phyloP scores from a whole-genome alignment of 1,140 invertebrate species.

The Hycleus cichorii region DNA sequence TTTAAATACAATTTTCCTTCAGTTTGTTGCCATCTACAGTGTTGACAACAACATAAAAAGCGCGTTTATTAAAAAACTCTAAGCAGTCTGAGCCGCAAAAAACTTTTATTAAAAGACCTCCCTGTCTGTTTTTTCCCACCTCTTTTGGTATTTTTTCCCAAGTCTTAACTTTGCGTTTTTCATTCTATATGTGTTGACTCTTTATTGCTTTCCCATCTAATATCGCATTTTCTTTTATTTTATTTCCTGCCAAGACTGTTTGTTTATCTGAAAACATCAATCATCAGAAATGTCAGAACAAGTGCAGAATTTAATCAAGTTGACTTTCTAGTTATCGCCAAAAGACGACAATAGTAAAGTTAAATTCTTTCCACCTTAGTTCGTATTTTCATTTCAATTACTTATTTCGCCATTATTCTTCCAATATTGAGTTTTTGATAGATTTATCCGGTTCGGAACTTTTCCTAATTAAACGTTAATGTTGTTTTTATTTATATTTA shows the following conservation, averaged over 20 bases:
- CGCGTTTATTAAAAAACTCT: slow-evolving; percentile 33
- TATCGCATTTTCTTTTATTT: slow-evolving; percentile 29
- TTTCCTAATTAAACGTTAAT: no score
- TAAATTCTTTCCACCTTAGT: no score
- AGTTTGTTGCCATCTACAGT: not conserved
- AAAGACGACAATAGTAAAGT: no score
- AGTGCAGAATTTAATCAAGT: slow-evolving; percentile 34
- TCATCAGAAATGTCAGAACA: slow-evolving; percentile 30
- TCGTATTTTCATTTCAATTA: no score
- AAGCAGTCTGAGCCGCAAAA: slow-evolving; percentile 30
- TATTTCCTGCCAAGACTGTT: slow-evolving; percentile 25
- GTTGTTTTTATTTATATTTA: no score
- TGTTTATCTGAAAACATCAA: slow-evolving; percentile 35
- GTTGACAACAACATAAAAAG: slow-evolving; percentile 15
- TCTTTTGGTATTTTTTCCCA: not conserved
- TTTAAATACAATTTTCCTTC: no score
- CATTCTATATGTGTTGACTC: not conserved
- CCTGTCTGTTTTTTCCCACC: not conserved
- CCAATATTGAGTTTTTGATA: no score
- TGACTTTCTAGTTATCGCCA: slow-evolving; percentile 3
- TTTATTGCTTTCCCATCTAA: slow-evolving; percentile 34
- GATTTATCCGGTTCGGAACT: no score
- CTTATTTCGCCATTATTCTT: no score
- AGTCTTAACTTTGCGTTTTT: no score
- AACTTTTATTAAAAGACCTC: slow-evolving; percentile 33